A percentile compares a stretch with the other conserved stretches of the same genome.
Conservation (phyloP, 2,113 vertebrate genomes). For the Amphiprion ocellaris region DNA sequence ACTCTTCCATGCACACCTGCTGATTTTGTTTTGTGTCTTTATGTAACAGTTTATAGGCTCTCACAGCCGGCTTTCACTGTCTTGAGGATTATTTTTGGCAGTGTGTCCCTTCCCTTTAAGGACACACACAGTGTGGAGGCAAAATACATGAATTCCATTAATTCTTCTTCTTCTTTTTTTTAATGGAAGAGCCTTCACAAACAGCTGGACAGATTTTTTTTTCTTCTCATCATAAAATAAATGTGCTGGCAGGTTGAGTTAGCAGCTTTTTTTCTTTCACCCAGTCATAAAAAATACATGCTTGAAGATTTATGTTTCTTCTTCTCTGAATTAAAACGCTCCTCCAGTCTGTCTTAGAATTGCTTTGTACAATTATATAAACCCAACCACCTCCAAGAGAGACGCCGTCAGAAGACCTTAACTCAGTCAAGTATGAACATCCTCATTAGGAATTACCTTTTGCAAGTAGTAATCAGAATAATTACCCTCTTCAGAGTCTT, state of each 20-base stretch:
- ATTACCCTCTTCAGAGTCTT: conserved; percentile 47
- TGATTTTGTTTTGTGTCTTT: background rate
- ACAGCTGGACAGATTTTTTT: conserved; percentile 14
- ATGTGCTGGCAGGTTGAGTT: conserved; percentile 19
- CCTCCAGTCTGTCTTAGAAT: background rate
- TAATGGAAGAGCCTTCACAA: background rate
- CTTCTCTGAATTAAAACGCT: conserved; percentile 5
- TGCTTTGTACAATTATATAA: conserved; percentile 10
- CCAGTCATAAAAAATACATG: background rate
- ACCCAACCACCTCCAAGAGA: background rate
- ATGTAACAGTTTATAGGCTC: background rate
- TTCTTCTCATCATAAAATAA: background rate
- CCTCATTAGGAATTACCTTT: conserved; percentile 35
- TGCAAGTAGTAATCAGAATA: conserved; percentile 54
- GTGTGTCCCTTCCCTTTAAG: background rate
- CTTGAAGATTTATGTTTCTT: background rate
- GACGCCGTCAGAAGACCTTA: conserved; percentile 7
- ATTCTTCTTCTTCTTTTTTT: background rate
- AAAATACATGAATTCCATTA: conserved; percentile 24
- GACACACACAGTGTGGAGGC: conserved; percentile 33
- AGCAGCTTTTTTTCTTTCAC: background rate
- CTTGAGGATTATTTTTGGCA: conserved; percentile 3
- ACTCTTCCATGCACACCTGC: background rate
- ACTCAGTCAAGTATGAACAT: conserved; percentile 32
- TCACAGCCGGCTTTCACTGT: conserved; percentile 1